These are phyloP conservation scores for Rhyacophila evoluta DNA, from an alignment of 2,888 invertebrate genomes.

Conservation along the genomic window DNA sequence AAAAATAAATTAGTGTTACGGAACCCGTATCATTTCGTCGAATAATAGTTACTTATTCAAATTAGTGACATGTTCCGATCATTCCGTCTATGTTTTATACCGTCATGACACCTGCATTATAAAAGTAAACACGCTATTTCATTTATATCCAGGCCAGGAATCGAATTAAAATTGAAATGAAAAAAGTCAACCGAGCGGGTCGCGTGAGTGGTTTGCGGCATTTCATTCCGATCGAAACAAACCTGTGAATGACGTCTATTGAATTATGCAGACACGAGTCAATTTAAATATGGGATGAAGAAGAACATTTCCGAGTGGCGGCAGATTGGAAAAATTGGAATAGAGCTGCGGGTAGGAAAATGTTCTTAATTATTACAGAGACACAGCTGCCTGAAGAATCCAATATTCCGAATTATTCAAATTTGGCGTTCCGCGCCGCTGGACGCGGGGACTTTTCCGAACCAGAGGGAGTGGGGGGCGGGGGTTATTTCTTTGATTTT, in stretches of 20 bases:
- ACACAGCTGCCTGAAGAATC: slow-evolving; percentile 49
- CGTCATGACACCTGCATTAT: slow-evolving; percentile 39
- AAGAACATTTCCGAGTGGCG: slow-evolving; percentile 42
- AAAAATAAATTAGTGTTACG: slow-evolving; percentile 37
- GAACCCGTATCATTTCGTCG: slow-evolving; percentile 33
- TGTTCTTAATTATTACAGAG: slow-evolving; percentile 54
- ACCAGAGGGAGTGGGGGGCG: slow-evolving; percentile 2
- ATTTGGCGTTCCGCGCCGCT: slow-evolving; percentile 51
- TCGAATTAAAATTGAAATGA: slow-evolving; percentile 47
- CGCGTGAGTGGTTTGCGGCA: slow-evolving; percentile 36
- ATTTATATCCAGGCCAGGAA: slow-evolving; percentile 34
- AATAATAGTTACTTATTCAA: slow-evolving; percentile 40
- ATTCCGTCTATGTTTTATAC: slow-evolving; percentile 31
- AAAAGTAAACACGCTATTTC: slow-evolving; percentile 43
- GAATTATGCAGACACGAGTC: slow-evolving; percentile 55
- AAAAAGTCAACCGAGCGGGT: slow-evolving; percentile 33
- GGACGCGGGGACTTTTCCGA: slow-evolving; percentile 31
- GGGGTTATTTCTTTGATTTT: slow-evolving; percentile 54
- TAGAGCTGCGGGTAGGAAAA: slow-evolving; percentile 48
- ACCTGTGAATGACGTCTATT: slow-evolving; percentile 55
- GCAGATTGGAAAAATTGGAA: slow-evolving; percentile 44
- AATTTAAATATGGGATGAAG: slow-evolving; percentile 53
- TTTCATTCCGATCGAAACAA: slow-evolving; percentile 64
- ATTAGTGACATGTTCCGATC: slow-evolving; percentile 42
- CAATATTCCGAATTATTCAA: slow-evolving; percentile 54